Conservation (phyloP, 2,113 vertebrate genomes). For the Pionites leucogaster region DNA sequence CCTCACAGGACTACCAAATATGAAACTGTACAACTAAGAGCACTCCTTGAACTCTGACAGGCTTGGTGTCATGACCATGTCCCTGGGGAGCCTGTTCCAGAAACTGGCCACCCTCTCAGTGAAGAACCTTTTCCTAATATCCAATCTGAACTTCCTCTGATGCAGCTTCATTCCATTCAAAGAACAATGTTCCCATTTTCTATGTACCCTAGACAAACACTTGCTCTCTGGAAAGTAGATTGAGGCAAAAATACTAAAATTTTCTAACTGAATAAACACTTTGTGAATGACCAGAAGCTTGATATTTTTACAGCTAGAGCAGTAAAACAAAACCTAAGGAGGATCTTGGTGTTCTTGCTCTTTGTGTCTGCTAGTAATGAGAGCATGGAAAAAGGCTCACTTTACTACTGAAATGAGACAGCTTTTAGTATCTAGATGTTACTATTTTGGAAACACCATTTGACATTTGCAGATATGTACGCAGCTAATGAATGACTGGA, state of each 20-base stretch:
- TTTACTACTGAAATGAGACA: slow-evolving; percentile 17
- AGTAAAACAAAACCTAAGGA: slow-evolving; percentile 9
- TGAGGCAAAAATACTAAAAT: background rate
- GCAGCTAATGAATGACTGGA: slow-evolving; percentile 57
- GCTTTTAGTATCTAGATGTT: slow-evolving; percentile 42
- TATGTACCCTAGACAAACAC: background rate
- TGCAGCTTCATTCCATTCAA: background rate
- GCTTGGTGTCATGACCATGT: background rate
- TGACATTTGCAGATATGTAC: slow-evolving; percentile 44
- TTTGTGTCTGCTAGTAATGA: slow-evolving; percentile 10
- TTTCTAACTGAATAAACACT: slow-evolving; percentile 22
- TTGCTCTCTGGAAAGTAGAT: background rate
- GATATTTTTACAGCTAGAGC: background rate
- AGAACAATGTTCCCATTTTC: background rate
- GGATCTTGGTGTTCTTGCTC: slow-evolving; percentile 1
- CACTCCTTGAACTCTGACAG: background rate
- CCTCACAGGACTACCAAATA: background rate
- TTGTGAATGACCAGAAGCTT: slow-evolving; percentile 16
- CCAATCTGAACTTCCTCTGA: background rate
- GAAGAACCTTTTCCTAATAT: background rate
- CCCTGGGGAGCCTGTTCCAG: background rate
- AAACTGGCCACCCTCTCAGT: background rate
- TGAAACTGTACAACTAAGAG: background rate
- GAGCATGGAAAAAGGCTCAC: slow-evolving; percentile 35
- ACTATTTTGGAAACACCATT: slow-evolving; percentile 49